Evolutionary conservation across 2,888 invertebrate species (phyloP).

Genomic region (Hecatera dysodea): DNA sequence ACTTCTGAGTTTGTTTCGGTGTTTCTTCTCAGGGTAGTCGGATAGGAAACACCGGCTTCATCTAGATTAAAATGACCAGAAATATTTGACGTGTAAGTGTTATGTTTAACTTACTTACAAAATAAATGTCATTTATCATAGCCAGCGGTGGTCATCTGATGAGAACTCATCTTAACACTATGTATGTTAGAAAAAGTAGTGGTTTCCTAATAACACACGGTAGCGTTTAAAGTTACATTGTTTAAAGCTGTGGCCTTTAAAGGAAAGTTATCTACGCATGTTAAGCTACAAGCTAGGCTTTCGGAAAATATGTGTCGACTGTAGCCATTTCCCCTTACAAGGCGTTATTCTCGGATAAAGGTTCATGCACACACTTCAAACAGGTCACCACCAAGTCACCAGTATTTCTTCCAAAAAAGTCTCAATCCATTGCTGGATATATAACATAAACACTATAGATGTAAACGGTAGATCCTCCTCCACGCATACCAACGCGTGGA

Average conservation of each 20-base stretch:
- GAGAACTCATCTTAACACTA: constrained; percentile 17
- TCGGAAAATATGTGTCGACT: constrained; percentile 22
- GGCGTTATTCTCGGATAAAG: constrained; percentile 17
- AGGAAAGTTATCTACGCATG: constrained; percentile 40
- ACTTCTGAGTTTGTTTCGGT: no score
- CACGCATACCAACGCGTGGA: no score
- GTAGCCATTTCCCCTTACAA: constrained; percentile 16
- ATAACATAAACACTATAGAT: no score
- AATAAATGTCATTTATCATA: no score
- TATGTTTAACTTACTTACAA: no score
- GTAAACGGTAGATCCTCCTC: no score
- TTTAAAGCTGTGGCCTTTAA: constrained; percentile 30
- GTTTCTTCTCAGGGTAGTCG: no score
- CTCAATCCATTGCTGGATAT: no score
- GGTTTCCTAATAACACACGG: constrained; percentile 22
- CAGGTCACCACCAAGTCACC: not conserved
- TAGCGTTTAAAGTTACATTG: constrained; percentile 43
- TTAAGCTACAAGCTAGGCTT: constrained; percentile 14
- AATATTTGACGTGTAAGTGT: no score
- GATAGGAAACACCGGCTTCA: no score
- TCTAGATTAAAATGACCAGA: no score
- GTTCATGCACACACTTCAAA: not conserved
- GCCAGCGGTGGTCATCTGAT: not conserved
- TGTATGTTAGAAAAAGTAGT: constrained; percentile 30
- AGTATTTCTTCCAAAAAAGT: no score